Evolutionary conservation across 35 echinoderm and acorn worm genomes (phyloP).

Genomic region (Lytechinus pictus): DNA sequence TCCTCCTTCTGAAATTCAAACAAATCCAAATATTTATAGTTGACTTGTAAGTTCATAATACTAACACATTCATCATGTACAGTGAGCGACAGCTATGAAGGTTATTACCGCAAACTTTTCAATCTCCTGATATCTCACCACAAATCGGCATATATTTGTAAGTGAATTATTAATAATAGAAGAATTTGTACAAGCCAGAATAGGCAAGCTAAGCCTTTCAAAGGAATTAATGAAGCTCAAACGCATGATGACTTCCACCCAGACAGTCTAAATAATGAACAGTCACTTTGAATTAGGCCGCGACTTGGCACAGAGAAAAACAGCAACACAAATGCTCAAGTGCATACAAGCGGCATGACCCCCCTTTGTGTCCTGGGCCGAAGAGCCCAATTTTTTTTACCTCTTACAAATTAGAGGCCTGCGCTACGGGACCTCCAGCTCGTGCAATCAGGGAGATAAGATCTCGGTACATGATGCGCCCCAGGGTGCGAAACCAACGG

Average conservation of each 20-base stretch:
- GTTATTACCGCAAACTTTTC: neutral
- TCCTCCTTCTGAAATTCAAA: neutral
- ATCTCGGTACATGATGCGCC: conserved; percentile 33
- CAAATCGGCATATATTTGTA: neutral
- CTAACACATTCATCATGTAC: neutral
- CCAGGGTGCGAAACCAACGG: conserved; percentile 15
- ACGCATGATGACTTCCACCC: conserved; percentile 18
- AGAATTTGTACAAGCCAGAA: conserved; percentile 1
- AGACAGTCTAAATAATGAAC: conserved; percentile 8
- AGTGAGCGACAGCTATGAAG: neutral
- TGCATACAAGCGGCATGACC: conserved; percentile 14
- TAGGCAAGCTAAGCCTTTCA: neutral
- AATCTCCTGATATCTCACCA: neutral
- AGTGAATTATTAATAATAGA: neutral
- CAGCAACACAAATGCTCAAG: conserved; percentile 16
- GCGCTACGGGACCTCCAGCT: neutral
- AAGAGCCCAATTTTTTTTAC: conserved; percentile 25
- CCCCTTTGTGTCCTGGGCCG: neutral
- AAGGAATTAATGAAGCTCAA: conserved; percentile 25
- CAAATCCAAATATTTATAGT: neutral
- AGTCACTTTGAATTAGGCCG: conserved; percentile 48
- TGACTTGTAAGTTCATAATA: neutral
- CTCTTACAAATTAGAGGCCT: conserved; percentile 19
- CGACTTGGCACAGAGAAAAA: conserved; percentile 14
- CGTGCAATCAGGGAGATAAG: conserved; percentile 27